phyloP scores from a whole-genome alignment of 2,797 vertebrate species.

The Sciurus carolinensis region DNA sequence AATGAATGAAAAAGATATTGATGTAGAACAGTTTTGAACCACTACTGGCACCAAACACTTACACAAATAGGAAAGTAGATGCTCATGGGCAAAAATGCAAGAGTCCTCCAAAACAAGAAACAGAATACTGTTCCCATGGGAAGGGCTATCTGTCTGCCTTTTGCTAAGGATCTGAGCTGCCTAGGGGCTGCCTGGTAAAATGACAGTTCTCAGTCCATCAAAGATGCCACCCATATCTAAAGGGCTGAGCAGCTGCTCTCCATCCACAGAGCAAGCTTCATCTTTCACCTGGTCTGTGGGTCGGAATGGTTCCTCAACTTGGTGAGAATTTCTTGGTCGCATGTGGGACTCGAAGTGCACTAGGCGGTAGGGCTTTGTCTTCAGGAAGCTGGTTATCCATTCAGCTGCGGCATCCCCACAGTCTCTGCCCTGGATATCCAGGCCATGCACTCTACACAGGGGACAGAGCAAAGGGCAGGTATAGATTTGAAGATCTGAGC shows the following conservation, averaged over 20 bases:
- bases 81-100: background rate
- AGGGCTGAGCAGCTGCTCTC: too few relatives aligned
- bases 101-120: background rate
- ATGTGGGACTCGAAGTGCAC: slow-evolving; percentile 92
- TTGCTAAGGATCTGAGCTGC: background rate
- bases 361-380: slow-evolving; percentile 88
- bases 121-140: background rate
- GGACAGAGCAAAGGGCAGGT: background rate
- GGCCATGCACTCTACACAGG: slow-evolving; percentile 90
- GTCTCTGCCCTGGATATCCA: slow-evolving; percentile 92
- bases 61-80: too few relatives aligned
- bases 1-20: background rate
- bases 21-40: background rate
- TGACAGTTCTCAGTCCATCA: background rate
- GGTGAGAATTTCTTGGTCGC: slow-evolving; percentile 83
- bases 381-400: slow-evolving; percentile 92
- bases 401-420: slow-evolving; percentile 90
- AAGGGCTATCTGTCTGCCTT: background rate
- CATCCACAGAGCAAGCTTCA: rapidly evolving
- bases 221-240: background rate
- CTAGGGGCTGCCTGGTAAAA: background rate
- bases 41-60: background rate
- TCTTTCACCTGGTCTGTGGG: slow-evolving; percentile 86
- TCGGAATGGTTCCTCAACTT: slow-evolving; percentile 78
- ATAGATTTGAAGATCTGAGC: background rate